Evolutionary conservation across 2,888 invertebrate species (phyloP), one percentile per base, ranked within the genome.

Genomic region (Drosophila subsilvestris): DNA sequence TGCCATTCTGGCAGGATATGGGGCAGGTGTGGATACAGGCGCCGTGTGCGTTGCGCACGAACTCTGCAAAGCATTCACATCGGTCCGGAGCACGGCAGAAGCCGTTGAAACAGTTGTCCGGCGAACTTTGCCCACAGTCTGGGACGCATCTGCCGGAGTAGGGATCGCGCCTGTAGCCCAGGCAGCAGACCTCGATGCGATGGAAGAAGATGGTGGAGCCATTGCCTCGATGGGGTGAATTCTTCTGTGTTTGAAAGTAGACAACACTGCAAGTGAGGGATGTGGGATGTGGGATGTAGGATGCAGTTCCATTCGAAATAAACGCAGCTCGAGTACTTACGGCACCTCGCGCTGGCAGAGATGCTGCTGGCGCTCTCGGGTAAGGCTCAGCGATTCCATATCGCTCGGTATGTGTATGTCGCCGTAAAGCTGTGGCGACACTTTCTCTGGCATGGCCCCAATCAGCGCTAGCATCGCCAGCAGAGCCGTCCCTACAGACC

Each of bases 21-120:
- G 95, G 95, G 65, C 95, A 96, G 0, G 95, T 95, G 2, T 95
- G 93, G 0, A 95, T 92, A 76, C 95, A 96, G 63, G 93, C 80
- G 0, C 90, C 91, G 1, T 71, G 75, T 9, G 85, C 78, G 27
- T 91, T 91, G 44, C 79, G 93, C 78, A 75, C 78, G 58, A 83
- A 92, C 49, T 68, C 92, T 78, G 67, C 79, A 78, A 74, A 90
- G 66, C 92, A 93, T 14, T 90, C 89, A 71, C 92, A 93, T 0
- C 68, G 70, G 0, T 90, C 86, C 0, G 91, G 90, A 0, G 91
- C 91, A 1, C 92, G 91, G 65, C 94, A 94, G 32, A 91, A 91
- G 1, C 93, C 93, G 74, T 94, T 93, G 8, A 91, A 85, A 48
- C 93, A 93, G 67, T 93, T 93, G 2, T 87, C 74, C 2, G 93